These are phyloP conservation scores for Diadegma fenestrale DNA, from an alignment of 2,888 invertebrate genomes.

Conservation along the genomic window DNA sequence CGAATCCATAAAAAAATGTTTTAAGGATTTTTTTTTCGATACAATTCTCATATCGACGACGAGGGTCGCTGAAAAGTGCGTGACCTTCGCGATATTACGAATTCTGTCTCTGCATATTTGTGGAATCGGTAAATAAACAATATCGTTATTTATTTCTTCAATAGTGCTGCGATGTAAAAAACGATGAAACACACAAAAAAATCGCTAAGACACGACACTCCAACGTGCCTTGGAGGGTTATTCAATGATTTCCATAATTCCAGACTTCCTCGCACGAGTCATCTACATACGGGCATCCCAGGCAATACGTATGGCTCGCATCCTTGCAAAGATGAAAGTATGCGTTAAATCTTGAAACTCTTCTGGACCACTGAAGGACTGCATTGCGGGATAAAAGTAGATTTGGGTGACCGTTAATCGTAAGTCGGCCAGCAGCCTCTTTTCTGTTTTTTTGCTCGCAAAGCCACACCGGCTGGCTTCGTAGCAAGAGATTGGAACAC, in stretches of 20 bases:
- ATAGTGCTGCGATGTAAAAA: too few species aligned
- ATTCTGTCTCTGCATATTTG: background rate
- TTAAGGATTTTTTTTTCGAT: background rate
- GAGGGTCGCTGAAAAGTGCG: background rate
- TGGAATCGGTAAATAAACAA: background rate
- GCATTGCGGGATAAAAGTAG: constrained; percentile 51
- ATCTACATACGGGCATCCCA: background rate
- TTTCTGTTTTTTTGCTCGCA: constrained; percentile 48
- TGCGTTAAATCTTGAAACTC: constrained; percentile 1
- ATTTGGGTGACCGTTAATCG: constrained; percentile 70
- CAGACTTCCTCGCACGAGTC: too few species aligned
- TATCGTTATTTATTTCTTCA: too few species aligned
- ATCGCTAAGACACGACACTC: background rate
- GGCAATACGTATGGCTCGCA: background rate
- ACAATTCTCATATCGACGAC: background rate
- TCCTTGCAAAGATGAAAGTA: constrained; percentile 32
- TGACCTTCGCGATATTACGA: background rate
- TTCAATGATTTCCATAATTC: background rate
- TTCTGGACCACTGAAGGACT: constrained; percentile 20
- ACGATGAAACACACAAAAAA: background rate
- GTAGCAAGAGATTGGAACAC: constrained; percentile 47
- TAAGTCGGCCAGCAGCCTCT: constrained; percentile 66
- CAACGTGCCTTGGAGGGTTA: background rate
- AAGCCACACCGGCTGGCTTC: constrained; percentile 14
- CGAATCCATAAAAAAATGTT: background rate